A percentile compares a stretch with the other conserved stretches of the same genome.
Evolutionary conservation across 2,113 vertebrate species (phyloP).

Genomic region (Scomber scombrus): DNA sequence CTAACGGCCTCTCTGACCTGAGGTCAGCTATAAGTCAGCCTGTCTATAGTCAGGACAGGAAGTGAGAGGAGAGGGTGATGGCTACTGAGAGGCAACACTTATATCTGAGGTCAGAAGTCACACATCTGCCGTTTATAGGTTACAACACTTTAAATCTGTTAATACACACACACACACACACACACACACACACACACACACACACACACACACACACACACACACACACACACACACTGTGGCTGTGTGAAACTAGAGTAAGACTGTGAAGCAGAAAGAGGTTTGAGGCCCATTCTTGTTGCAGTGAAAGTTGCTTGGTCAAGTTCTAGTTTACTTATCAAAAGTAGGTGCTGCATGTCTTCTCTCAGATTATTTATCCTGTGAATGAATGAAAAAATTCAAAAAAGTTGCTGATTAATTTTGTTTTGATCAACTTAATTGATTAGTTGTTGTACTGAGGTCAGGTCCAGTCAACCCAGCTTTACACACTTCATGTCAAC

Average conservation of each 20-base stretch:
- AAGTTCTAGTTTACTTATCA: no score
- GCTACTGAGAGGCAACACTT: slow-evolving; percentile 13
- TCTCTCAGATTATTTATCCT: no score
- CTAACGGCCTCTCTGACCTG: background rate
- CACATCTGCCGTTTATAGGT: background rate
- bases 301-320: no score
- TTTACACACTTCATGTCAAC: background rate
- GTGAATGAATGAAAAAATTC: no score
- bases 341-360: no score
- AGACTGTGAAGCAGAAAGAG: no score
- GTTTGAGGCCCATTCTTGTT: no score
- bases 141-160: no score
- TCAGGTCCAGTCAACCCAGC: background rate
- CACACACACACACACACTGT: background rate
- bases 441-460: no score
- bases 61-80: background rate
- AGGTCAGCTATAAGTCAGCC: slow-evolving; percentile 13
- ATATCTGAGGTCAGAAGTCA: slow-evolving; percentile 36
- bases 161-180: slow-evolving; percentile 8
- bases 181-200: background rate
- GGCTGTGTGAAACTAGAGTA: no score
- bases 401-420: no score
- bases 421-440: no score
- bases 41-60: slow-evolving; percentile 1
- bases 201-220: slow-evolving; percentile 13